Conservation (phyloP, 35 echinoderm and acorn worm species). For the Stichopus chloronotus region DNA sequence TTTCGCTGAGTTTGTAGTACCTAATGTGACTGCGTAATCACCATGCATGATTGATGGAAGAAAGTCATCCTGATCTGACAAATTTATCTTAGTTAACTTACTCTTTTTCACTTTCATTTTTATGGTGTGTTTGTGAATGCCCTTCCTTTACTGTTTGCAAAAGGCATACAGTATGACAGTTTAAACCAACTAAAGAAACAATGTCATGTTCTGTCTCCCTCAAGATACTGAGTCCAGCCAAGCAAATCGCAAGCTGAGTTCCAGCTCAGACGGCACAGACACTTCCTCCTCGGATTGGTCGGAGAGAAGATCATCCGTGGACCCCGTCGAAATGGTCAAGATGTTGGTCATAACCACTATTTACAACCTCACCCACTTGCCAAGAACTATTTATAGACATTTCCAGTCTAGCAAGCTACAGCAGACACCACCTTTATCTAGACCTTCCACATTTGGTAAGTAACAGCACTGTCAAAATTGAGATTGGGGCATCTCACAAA, state of each 20-base stretch:
- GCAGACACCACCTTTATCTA: background rate
- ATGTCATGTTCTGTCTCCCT: background rate
- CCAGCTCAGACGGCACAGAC: conserved; percentile 9
- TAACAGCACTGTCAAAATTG: background rate
- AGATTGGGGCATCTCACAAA: no score
- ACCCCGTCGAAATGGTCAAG: conserved; percentile 24
- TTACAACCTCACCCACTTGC: conserved; percentile 42
- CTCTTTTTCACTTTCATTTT: no score
- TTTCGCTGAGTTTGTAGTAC: no score
- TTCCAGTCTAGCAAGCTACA: background rate
- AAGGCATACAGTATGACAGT: no score
- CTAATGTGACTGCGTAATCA: no score
- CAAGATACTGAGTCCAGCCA: conserved; percentile 60
- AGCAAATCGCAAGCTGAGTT: conserved; percentile 43
- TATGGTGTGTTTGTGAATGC: no score
- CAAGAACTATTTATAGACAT: conserved; percentile 13
- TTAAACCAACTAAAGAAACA: no score
- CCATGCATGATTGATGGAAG: no score
- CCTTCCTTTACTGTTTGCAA: no score
- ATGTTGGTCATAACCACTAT: background rate
- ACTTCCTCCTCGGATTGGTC: conserved; percentile 30
- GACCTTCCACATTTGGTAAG: background rate
- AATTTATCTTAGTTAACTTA: no score
- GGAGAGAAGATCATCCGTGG: conserved; percentile 5
- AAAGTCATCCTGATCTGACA: no score